Conservation (phyloP, 2,797 vertebrate species). For the Caiman crocodilus region DNA sequence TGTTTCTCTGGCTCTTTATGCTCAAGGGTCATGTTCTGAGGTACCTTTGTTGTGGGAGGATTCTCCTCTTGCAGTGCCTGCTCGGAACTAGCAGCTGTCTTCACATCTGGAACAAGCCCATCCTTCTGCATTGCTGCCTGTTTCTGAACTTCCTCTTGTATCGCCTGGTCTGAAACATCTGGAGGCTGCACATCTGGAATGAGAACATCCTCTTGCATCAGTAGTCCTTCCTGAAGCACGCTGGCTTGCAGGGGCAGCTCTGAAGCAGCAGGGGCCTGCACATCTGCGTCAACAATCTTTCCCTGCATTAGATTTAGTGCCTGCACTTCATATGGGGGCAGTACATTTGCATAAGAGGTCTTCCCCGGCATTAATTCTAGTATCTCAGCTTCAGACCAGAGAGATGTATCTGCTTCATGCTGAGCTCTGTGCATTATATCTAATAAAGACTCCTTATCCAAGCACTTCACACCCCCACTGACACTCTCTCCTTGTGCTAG, state of each 20-base stretch:
- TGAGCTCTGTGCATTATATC: too few species aligned
- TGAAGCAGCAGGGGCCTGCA: fast-evolving
- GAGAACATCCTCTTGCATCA: constrained; percentile 62
- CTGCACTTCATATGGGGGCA: neutral
- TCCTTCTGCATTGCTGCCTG: constrained; percentile 32
- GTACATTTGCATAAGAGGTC: neutral
- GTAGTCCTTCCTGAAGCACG: fast-evolving
- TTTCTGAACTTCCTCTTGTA: constrained; percentile 19
- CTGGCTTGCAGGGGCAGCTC: fast-evolving
- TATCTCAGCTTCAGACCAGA: neutral
- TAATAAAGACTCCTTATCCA: too few species aligned
- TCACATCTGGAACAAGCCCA: neutral
- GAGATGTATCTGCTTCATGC: too few species aligned
- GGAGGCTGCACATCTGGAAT: constrained; percentile 34
- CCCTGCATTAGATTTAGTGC: neutral
- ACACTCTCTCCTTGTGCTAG: too few species aligned
- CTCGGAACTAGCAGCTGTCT: neutral
- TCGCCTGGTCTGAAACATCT: neutral
- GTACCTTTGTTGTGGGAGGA: fast-evolving
- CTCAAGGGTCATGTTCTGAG: fast-evolving
- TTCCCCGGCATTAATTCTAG: neutral
- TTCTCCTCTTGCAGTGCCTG: neutral
- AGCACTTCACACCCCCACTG: too few species aligned
- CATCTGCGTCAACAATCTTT: fast-evolving
- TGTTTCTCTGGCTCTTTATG: neutral